These are phyloP conservation scores for Pissodes strobi DNA, from an alignment of 1,140 invertebrate species.

Conservation along the genomic window DNA sequence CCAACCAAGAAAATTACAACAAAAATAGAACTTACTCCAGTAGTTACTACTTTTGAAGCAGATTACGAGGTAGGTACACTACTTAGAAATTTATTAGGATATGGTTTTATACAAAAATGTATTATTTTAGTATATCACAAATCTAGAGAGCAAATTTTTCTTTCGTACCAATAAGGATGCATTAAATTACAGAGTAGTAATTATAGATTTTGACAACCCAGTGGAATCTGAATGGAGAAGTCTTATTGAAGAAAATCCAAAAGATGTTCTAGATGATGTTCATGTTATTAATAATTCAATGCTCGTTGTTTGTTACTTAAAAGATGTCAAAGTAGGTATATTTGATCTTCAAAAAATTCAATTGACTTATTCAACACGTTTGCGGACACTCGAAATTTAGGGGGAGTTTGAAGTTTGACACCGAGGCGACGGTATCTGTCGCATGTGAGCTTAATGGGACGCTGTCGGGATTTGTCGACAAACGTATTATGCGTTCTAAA, in stretches of 20 bases:
- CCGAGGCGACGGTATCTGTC: no score
- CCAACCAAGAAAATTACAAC: conserved; percentile 64
- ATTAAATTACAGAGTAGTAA: conserved; percentile 86
- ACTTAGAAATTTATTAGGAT: no score
- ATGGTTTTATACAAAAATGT: no score
- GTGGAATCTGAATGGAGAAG: conserved; percentile 80
- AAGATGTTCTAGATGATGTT: conserved; percentile 89
- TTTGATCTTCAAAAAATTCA: no score
- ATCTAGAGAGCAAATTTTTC: conserved; percentile 79
- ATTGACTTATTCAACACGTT: no score
- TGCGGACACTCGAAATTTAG: no score
- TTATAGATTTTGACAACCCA: conserved; percentile 84
- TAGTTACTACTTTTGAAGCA: conserved; percentile 89
- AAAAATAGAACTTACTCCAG: conserved; percentile 69
- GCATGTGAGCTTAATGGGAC: no score
- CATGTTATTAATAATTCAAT: conserved; percentile 82
- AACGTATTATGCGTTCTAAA: no score
- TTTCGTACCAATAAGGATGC: conserved; percentile 95
- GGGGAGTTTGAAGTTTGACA: no score
- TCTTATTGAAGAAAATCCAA: conserved; percentile 82
- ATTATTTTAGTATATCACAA: conserved; percentile 83
- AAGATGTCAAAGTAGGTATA: conserved; percentile 90
- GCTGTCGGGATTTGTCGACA: no score
- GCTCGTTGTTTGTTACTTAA: conserved; percentile 87
- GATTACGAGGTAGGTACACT: conserved; percentile 92